Conservation (phyloP, 1,140 invertebrate species). For the Drosophila ambigua region DNA sequence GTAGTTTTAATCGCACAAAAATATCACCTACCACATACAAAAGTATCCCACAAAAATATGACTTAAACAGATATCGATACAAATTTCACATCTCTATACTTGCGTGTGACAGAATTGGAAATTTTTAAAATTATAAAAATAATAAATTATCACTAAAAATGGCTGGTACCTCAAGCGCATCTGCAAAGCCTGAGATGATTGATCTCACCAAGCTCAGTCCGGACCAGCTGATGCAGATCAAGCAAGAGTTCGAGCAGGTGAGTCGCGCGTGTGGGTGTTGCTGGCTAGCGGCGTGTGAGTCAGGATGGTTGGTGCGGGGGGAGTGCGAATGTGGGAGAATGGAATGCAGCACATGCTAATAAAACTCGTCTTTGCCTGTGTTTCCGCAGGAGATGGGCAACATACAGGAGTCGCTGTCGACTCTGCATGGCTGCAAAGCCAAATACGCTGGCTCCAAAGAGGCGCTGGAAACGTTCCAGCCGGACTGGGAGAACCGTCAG, state of each 20-base stretch:
- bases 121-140: conserved; percentile 60
- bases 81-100: not conserved
- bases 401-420: conserved; percentile 94
- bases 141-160: conserved; percentile 64
- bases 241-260: conserved; percentile 94
- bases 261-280: conserved; percentile 63
- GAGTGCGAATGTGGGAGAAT: not conserved
- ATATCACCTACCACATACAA: too few species aligned
- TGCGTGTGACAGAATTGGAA: conserved; percentile 42
- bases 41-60: too few species aligned
- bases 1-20: too few species aligned
- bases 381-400: conserved; percentile 90
- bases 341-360: conserved; percentile 54
- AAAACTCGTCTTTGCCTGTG: conserved; percentile 16
- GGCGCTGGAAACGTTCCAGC: conserved; percentile 91
- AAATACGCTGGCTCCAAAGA: conserved; percentile 95
- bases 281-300: conserved; percentile 27
- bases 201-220: conserved; percentile 91
- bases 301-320: conserved; percentile 6
- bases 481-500: conserved; percentile 90
- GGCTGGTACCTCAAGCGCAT: conserved; percentile 59
- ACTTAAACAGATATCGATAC: too few species aligned
- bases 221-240: conserved; percentile 91
- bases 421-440: conserved; percentile 93
- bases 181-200: conserved; percentile 87